Evolutionary conservation across 92 coral and sea anemone genomes (phyloP), one percentile per base, ranked within the genome.

Genomic region (Parazoanthus atlanticus): DNA sequence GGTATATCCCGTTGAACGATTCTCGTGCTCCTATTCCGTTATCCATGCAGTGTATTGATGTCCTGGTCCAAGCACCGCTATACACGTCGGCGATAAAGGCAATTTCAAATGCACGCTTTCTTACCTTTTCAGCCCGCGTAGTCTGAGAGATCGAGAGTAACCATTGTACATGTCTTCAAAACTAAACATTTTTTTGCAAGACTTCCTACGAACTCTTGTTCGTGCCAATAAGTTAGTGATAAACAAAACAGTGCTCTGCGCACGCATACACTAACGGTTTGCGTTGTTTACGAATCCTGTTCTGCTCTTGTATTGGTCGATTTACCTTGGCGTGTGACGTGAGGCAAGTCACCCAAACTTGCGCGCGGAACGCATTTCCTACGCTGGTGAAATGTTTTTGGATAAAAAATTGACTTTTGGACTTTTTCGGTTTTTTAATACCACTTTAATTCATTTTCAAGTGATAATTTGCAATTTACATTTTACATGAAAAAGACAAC

Each of bases 161-260:
- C 6, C 6, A 75, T 21, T 33, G 52, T 11, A 30, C 52, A 75
- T 75, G 46, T 41, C 28, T 33, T 75, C 47, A 28, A 70, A 72
- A 71, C 76, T 28, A 25, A 84, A 33, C 78, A 84, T 84, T 84
- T 84, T 84, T 66, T 66, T 25, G 64, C 13, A 46, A 75, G 26
- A 16, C 30, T 21, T 38, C 0, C 12, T 19, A 41, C n/a, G 49
- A 33, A 36, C 25, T 17, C 43, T 65, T 73, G 21, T 15, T 4
- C 2, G 23, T 29, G 40, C 8, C 0, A 32, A 34, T 31, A 43
- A 52, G 30, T 19, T 29, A 12, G 16, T 28, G 12, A 25, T 15
- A 21, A 12, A 78, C 19, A 19, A 56, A 29, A 17, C 9, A 31
- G 31, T n/a, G n/a, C n/a, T n/a, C 71, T 1, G 78, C 87, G 78